Conservation (phyloP, 2,888 invertebrate genomes). For the Agriopis leucophaearia region DNA sequence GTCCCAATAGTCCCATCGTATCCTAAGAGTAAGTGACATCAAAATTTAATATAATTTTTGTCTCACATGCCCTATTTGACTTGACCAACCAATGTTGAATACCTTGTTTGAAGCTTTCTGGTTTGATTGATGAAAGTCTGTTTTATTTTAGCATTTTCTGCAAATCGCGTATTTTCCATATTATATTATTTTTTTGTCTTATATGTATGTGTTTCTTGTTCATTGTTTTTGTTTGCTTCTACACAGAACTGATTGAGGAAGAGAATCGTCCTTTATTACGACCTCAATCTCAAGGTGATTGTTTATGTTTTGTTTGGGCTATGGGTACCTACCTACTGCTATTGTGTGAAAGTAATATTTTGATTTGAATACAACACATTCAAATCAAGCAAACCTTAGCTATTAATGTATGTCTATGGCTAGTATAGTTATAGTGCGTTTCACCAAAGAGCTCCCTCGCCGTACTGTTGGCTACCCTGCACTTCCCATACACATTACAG, state of each 20-base stretch:
- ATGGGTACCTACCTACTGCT: background rate
- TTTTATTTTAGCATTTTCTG: background rate
- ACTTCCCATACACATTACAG: too few relatives aligned
- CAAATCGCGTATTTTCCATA: background rate
- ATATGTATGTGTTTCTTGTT: conserved; percentile 21
- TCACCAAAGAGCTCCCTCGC: too few relatives aligned
- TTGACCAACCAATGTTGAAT: too few relatives aligned
- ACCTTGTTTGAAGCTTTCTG: too few relatives aligned
- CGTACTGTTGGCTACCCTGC: too few relatives aligned
- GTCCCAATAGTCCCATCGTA: too few relatives aligned
- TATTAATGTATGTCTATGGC: background rate
- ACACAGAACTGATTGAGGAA: conserved; percentile 60
- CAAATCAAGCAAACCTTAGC: too few relatives aligned
- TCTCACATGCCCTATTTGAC: too few relatives aligned
- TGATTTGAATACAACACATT: background rate
- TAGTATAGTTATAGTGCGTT: too few relatives aligned
- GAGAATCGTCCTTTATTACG: conserved; percentile 19
- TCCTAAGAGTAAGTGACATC: too few relatives aligned
- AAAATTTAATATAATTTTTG: too few relatives aligned
- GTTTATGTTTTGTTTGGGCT: background rate
- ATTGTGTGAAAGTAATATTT: background rate
- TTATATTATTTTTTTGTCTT: background rate
- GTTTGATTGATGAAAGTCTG: background rate
- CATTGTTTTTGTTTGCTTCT: conserved; percentile 49
- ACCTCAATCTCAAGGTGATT: conserved; percentile 69